A percentile compares a stretch with the other conserved stretches of the same genome.
phyloP scores from a whole-genome alignment of 2,113 vertebrate species.

The Anguilla japonica region DNA sequence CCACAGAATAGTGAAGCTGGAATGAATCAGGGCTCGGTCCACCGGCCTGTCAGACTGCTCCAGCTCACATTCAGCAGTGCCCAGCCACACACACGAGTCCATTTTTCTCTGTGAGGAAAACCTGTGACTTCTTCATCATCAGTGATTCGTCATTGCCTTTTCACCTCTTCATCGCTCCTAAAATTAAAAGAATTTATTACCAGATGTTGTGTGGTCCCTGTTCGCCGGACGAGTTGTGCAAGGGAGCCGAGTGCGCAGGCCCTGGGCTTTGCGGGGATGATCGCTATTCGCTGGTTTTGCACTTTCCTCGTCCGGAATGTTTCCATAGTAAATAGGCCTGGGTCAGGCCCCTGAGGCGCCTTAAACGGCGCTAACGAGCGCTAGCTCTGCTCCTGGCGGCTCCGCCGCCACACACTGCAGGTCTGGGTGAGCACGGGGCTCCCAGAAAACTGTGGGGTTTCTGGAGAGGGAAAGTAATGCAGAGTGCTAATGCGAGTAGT shows the following conservation, averaged over 20 bases:
- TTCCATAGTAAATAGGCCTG: not conserved
- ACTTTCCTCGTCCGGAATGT: not conserved
- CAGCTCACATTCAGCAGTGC: not conserved
- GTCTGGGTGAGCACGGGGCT: slow-evolving; percentile 41
- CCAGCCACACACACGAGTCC: not conserved
- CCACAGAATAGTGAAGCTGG: slow-evolving; percentile 15
- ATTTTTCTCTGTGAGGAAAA: not conserved
- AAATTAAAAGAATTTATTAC: not conserved
- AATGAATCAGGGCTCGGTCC: not conserved
- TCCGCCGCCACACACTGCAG: slow-evolving; percentile 38
- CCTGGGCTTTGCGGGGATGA: not conserved
- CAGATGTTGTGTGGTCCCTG: not conserved
- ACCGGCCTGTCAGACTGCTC: not conserved
- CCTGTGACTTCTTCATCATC: not conserved
- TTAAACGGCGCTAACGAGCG: slow-evolving; percentile 36
- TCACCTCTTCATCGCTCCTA: not conserved
- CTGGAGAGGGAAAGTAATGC: slow-evolving; percentile 56
- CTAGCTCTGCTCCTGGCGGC: not conserved
- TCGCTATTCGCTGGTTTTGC: not conserved
- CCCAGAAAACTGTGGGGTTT: slow-evolving; percentile 56
- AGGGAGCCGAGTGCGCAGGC: not conserved
- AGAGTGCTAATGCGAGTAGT: slow-evolving; percentile 44
- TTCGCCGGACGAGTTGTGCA: not conserved
- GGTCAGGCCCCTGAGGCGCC: slow-evolving; percentile 1
- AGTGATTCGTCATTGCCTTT: not conserved